A percentile compares a stretch with the other conserved stretches of the same genome.
Conservation (phyloP, 2,888 invertebrate species). For the Noctua pronuba region DNA sequence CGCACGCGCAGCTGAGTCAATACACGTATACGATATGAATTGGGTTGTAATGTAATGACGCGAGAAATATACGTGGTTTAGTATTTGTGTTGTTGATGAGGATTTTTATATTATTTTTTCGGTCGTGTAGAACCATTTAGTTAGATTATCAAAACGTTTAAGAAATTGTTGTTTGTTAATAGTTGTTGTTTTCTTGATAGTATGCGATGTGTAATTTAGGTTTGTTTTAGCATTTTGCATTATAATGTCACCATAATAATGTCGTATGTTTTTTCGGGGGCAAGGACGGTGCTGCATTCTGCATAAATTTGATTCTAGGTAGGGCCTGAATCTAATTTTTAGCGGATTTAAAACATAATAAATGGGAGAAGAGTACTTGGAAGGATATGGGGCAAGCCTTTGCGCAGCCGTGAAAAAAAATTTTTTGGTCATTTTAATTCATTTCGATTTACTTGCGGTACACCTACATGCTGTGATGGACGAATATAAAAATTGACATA, state of each 20-base stretch:
- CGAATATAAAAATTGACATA: background rate
- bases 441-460: too few species aligned
- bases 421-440: background rate
- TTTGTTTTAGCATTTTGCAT: background rate
- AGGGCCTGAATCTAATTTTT: background rate
- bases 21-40: constrained; percentile 67
- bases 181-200: background rate
- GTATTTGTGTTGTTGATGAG: constrained; percentile 35
- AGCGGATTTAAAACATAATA: background rate
- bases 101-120: constrained; percentile 24
- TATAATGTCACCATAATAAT: background rate
- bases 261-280: background rate
- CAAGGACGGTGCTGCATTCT: background rate
- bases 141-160: background rate
- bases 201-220: background rate
- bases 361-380: too few species aligned
- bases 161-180: background rate
- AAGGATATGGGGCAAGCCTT: too few species aligned
- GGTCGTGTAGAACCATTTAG: constrained; percentile 8
- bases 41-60: constrained; percentile 68
- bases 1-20: constrained; percentile 68
- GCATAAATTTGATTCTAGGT: background rate
- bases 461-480: background rate
- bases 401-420: too few species aligned
- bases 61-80: constrained; percentile 32